Evolutionary conservation across 1,140 invertebrate genomes (phyloP).

Genomic region (Zaprionus tsacasi): DNA sequence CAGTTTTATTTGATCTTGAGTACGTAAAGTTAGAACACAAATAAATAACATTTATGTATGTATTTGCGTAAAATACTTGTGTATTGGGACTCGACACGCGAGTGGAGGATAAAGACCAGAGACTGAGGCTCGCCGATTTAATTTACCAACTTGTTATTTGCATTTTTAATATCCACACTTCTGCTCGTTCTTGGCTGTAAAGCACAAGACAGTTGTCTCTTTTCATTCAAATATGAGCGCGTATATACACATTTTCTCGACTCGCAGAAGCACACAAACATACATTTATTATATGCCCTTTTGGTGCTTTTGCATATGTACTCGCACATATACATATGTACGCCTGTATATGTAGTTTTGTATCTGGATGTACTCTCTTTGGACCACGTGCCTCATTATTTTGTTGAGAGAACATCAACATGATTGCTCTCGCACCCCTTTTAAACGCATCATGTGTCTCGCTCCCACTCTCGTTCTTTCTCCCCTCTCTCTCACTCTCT

Average conservation of each 20-base stretch:
- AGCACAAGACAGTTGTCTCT: slow-evolving; percentile 74
- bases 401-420: slow-evolving; percentile 35
- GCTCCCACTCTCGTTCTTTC: background rate
- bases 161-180: slow-evolving; percentile 80
- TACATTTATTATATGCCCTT: background rate
- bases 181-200: slow-evolving; percentile 60
- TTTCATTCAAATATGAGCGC: slow-evolving; percentile 25
- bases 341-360: too few relatives aligned
- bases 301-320: slow-evolving; percentile 3
- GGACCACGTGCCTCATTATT: slow-evolving; percentile 75
- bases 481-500: background rate
- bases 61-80: too few relatives aligned
- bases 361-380: slow-evolving; percentile 31
- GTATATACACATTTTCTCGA: background rate
- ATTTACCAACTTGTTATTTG: slow-evolving; percentile 71
- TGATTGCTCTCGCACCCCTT: slow-evolving; percentile 47
- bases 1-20: too few relatives aligned
- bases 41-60: too few relatives aligned
- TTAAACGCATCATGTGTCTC: slow-evolving; percentile 27
- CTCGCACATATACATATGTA: slow-evolving; percentile 10
- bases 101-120: slow-evolving; percentile 22
- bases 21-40: too few relatives aligned
- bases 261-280: slow-evolving; percentile 23
- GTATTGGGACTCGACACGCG: background rate
- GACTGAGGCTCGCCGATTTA: slow-evolving; percentile 53